These are phyloP conservation scores for honey bee (Apis mellifera) DNA, from an alignment of 1,140 invertebrate species.

Conservation along the genomic window DNA sequence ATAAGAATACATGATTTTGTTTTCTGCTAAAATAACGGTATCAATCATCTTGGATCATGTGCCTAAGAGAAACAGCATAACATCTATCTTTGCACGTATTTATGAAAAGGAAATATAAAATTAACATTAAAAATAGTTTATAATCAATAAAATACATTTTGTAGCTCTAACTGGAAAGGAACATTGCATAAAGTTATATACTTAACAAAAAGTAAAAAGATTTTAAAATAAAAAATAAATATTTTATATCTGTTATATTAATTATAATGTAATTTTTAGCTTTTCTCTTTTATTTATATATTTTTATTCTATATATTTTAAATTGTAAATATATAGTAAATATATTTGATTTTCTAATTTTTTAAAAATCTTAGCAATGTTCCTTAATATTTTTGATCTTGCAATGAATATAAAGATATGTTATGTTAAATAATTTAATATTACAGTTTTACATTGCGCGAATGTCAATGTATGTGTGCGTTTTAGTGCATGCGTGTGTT, in stretches of 20 bases:
- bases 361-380: slow-evolving; percentile 12
- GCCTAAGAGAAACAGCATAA: slow-evolving; percentile 28
- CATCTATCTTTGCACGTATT: slow-evolving; percentile 11
- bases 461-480: slow-evolving; percentile 34
- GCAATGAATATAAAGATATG: background rate
- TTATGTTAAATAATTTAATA: slow-evolving; percentile 41
- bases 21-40: slow-evolving; percentile 20
- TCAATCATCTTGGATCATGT: slow-evolving; percentile 28
- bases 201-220: background rate
- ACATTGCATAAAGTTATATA: slow-evolving; percentile 15
- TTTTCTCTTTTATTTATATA: background rate
- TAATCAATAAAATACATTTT: slow-evolving; percentile 1
- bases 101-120: slow-evolving; percentile 4
- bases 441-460: slow-evolving; percentile 37
- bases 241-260: background rate
- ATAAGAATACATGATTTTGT: slow-evolving; percentile 1
- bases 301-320: background rate
- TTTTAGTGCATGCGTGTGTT: slow-evolving; percentile 12
- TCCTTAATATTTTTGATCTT: slow-evolving; percentile 12
- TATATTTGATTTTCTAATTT: too few species aligned
- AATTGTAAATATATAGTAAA: background rate
- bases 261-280: background rate
- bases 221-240: background rate
- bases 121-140: slow-evolving; percentile 5
- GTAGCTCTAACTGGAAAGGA: slow-evolving; percentile 11